Conservation (phyloP, 2,113 vertebrate species). For the Poeciliopsis turrubarensis region DNA sequence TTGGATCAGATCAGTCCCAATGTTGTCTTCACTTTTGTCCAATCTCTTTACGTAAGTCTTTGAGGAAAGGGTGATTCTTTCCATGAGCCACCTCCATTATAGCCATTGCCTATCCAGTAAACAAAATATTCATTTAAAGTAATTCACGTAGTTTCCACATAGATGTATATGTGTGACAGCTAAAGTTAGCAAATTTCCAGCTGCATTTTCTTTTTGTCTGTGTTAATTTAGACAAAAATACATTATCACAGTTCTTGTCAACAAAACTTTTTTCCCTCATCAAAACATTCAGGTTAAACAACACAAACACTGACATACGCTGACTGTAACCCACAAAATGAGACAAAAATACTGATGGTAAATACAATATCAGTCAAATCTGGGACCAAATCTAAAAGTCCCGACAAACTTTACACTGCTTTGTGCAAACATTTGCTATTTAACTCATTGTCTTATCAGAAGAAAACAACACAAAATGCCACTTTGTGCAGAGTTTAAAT, state of each 20-base stretch:
- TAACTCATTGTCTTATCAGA: neutral
- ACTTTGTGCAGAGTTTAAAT: neutral
- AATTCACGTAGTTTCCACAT: neutral
- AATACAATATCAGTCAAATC: too few relatives aligned
- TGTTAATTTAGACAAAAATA: neutral
- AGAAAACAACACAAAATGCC: neutral
- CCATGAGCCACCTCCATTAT: slow-evolving; percentile 97
- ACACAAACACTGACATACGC: neutral
- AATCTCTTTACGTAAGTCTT: slow-evolving; percentile 88
- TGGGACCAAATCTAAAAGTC: neutral
- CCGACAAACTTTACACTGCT: neutral
- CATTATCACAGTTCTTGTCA: neutral
- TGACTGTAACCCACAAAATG: neutral
- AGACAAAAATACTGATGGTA: too few relatives aligned
- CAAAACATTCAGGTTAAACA: neutral
- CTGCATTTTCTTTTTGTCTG: too few relatives aligned
- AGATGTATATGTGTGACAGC: neutral
- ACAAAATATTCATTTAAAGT: neutral
- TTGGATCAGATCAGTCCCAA: slow-evolving; percentile 1
- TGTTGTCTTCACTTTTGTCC: slow-evolving; percentile 67
- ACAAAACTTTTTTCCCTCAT: neutral
- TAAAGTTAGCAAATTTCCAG: neutral
- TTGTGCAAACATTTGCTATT: neutral
- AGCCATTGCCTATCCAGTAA: slow-evolving; percentile 82
- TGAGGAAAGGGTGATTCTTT: slow-evolving; percentile 90